phyloP scores from a whole-genome alignment of 1,140 invertebrate species.

The Ladona fulva region DNA sequence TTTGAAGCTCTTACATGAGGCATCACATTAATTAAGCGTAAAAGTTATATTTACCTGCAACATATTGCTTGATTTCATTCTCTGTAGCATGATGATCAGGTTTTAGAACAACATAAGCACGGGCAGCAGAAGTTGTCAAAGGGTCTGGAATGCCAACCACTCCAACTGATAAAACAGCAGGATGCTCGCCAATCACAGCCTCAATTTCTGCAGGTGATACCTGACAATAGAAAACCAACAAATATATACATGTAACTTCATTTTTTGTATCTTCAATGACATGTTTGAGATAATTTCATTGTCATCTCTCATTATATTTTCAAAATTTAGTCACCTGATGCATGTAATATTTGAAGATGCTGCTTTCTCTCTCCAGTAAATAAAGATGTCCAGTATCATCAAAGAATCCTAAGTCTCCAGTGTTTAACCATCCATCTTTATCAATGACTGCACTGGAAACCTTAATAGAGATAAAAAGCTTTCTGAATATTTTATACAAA shows the following conservation, averaged over 20 bases:
- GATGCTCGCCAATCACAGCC: conserved; percentile 17
- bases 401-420: conserved; percentile 29
- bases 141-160: conserved; percentile 17
- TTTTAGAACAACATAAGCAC: background rate
- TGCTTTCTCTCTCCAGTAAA: conserved; percentile 29
- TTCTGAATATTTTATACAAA: too few species aligned
- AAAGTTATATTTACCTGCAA: background rate
- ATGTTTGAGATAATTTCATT: too few species aligned
- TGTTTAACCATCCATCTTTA: conserved; percentile 24
- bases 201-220: conserved; percentile 23
- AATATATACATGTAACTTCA: too few species aligned
- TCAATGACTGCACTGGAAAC: background rate
- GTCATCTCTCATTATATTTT: too few species aligned
- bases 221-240: conserved; percentile 3
- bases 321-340: conserved; percentile 21
- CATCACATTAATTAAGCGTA: too few species aligned
- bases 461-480: background rate
- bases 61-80: background rate
- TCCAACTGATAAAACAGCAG: conserved; percentile 16
- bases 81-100: background rate
- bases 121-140: background rate
- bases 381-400: conserved; percentile 28
- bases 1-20: too few species aligned
- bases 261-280: too few species aligned
- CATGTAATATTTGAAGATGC: conserved; percentile 29